A percentile compares a stretch with the other conserved stretches of the same genome.
Evolutionary conservation across 2,113 vertebrate genomes (phyloP).

Genomic region (Syngnathus scovelli): DNA sequence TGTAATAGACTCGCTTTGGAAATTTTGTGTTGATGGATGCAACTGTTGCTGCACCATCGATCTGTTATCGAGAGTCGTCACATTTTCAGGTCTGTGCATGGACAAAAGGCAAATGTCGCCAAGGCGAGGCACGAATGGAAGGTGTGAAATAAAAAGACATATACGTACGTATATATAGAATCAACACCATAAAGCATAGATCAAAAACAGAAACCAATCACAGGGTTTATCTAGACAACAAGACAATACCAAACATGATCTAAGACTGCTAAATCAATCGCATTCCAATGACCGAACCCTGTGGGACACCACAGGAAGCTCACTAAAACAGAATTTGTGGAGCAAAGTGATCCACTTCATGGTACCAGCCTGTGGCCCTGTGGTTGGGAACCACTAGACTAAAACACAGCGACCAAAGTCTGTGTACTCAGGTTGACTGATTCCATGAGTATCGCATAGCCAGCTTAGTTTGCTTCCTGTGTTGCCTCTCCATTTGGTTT

Average conservation of each 20-base stretch:
- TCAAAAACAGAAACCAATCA: not conserved
- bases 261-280: not conserved
- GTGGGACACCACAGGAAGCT: not conserved
- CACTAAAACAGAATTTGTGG: not conserved
- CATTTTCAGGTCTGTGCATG: no score
- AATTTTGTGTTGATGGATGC: not conserved
- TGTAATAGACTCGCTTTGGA: not conserved
- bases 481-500: conserved; percentile 69
- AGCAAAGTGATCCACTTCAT: not conserved
- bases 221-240: not conserved
- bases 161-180: no score
- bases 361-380: not conserved
- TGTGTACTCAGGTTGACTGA: conserved; percentile 45
- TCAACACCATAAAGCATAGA: no score
- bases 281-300: not conserved
- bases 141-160: no score
- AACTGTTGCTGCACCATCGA: not conserved
- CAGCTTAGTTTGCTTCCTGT: conserved; percentile 52
- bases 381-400: conserved; percentile 12
- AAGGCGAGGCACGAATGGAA: no score
- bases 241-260: not conserved
- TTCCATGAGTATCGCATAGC: conserved; percentile 57
- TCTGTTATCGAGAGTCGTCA: no score
- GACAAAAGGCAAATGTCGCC: no score
- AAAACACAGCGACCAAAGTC: conserved; percentile 47